These are phyloP conservation scores for Danio tinwini DNA, from an alignment of 2,797 vertebrate genomes.

Conservation along the genomic window DNA sequence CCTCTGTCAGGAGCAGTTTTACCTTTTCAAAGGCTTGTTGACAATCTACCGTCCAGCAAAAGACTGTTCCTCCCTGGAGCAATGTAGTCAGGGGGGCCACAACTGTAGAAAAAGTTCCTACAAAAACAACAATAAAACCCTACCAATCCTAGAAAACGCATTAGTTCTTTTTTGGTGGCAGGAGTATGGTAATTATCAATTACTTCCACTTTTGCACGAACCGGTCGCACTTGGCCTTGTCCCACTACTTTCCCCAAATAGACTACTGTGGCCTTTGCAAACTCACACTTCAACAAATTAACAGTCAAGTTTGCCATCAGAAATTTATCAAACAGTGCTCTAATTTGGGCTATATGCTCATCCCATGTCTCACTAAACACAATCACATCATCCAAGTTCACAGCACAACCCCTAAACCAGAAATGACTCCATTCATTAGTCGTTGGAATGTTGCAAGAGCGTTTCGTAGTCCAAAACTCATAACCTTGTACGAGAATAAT, in stretches of 20 bases:
- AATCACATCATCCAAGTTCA: no score
- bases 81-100: not conserved
- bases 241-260: not conserved
- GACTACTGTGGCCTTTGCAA: not conserved
- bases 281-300: not conserved
- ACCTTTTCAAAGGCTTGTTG: not conserved
- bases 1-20: no score
- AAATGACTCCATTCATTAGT: not conserved
- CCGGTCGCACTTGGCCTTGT: not conserved
- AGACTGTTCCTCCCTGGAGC: not conserved
- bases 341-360: no score
- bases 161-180: not conserved
- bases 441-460: no score
- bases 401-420: no score
- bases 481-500: no score
- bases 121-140: constrained; percentile 26
- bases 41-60: not conserved
- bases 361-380: no score
- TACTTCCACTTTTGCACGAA: not conserved
- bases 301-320: no score
- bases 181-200: not conserved
- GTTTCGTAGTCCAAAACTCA: no score
- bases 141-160: constrained; percentile 20
- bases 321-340: no score
- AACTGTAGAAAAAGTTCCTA: not conserved